phyloP scores from a whole-genome alignment of 23 tunicate genomes.

The Styela clava region DNA sequence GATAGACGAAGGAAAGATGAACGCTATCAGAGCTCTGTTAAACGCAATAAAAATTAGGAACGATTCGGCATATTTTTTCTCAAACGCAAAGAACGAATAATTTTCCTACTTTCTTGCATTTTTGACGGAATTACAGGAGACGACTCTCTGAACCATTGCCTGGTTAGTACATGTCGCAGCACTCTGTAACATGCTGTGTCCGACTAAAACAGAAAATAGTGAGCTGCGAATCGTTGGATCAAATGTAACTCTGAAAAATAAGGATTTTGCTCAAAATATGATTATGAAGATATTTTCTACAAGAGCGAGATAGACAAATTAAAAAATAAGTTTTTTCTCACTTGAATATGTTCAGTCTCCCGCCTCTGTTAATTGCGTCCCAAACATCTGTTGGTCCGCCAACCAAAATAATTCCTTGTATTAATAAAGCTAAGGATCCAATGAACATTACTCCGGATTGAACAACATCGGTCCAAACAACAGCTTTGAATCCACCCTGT shows the following conservation, averaged over 20 bases:
- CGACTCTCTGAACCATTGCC: constrained; percentile 17
- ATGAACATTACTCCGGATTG: constrained; percentile 32
- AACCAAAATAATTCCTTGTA: constrained; percentile 23
- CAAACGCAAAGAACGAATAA: no score
- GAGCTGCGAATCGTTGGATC: constrained; percentile 19
- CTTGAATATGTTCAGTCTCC: constrained; percentile 17
- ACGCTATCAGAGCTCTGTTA: constrained; percentile 3
- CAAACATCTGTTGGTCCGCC: constrained; percentile 36
- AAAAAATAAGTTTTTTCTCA: no score
- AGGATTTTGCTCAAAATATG: no score
- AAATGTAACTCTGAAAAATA: background rate
- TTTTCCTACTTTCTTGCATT: constrained; percentile 11
- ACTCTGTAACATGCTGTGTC: background rate
- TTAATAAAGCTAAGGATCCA: constrained; percentile 27
- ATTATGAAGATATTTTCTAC: no score
- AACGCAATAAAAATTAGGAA: background rate
- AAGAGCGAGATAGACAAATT: no score
- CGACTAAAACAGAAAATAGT: background rate
- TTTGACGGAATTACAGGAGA: background rate
- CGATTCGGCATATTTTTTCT: background rate
- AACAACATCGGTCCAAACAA: constrained; percentile 41
- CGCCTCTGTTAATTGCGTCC: constrained; percentile 31
- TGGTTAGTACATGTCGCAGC: constrained; percentile 4
- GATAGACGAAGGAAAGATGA: background rate
- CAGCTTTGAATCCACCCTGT: constrained; percentile 53